These are phyloP conservation scores for Sarcophaga caerulescens DNA, from an alignment of 2,888 invertebrate species.

Conservation along the genomic window DNA sequence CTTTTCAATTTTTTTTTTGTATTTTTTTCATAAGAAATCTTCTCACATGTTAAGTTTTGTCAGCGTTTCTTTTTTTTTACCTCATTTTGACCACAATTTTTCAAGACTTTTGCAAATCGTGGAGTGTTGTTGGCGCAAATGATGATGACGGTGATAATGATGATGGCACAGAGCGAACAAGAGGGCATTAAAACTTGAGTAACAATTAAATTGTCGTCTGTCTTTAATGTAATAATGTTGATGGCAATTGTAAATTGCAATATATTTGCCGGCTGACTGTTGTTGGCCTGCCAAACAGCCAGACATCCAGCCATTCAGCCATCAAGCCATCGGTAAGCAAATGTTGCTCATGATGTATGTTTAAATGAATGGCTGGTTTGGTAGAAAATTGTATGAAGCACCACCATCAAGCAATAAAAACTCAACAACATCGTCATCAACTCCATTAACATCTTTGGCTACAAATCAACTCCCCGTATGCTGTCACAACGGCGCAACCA, in stretches of 20 bases:
- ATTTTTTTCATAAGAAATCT: slow-evolving; percentile 22
- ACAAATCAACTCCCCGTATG: slow-evolving; percentile 18
- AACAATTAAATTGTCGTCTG: slow-evolving; percentile 65
- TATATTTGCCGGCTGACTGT: background rate
- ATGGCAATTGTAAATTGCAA: background rate
- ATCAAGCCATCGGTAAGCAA: background rate
- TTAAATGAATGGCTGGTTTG: slow-evolving; percentile 11
- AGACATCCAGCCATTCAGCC: too few species aligned
- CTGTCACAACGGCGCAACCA: slow-evolving; percentile 9
- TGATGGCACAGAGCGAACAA: slow-evolving; percentile 12
- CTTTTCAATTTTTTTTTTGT: background rate
- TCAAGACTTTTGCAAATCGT: slow-evolving; percentile 18
- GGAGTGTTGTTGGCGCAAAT: background rate
- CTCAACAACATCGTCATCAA: slow-evolving; percentile 57
- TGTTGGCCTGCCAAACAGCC: background rate
- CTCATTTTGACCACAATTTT: slow-evolving; percentile 58
- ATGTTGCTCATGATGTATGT: slow-evolving; percentile 51
- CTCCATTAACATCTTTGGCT: slow-evolving; percentile 59
- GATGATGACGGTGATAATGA: background rate
- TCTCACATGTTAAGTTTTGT: background rate
- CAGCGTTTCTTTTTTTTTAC: slow-evolving; percentile 14
- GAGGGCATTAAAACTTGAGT: slow-evolving; percentile 55
- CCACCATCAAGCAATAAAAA: slow-evolving; percentile 31
- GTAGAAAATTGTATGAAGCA: slow-evolving; percentile 13
- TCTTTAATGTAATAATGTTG: slow-evolving; percentile 28